Evolutionary conservation across 2,797 vertebrate genomes (phyloP), one percentile per base, ranked within the genome.

Genomic region (Chanos chanos): DNA sequence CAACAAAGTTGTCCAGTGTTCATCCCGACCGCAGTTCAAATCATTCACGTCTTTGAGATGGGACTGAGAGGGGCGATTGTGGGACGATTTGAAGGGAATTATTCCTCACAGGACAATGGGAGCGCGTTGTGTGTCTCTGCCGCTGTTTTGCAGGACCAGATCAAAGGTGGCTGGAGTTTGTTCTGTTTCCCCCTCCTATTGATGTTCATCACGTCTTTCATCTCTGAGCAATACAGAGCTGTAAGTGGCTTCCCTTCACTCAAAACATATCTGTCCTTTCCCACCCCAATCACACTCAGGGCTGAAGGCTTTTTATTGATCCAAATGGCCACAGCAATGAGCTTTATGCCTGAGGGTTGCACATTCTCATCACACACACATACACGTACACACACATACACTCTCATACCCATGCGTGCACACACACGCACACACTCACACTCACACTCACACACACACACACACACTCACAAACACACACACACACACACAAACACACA

Each of bases 231-330:
- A 53, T 64, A 18, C n/a, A 18, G 59, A 41, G 37, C 47, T 64
- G 51, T 64, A 73, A 40, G 53, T 39, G 40, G 70, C 66, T 70
- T 59, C 58, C 70, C 70, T 61, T 74, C 73, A 59, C 61, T 45
- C 71, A 63, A 61, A 21, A 65, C 70, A 72, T 68, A 84, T 68
- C 62, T 68, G 68, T 80, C 34, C 70, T 76, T 74, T 79, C 50
- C 62, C 53, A 43, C 58, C 55, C 64, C 55, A 69, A 58, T 72
- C 18, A 24, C 57, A 72, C 64, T 67, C 75, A 84, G 77, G 76
- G 77, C 81, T 73, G 50, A 48, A 72, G 63, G 43, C 40, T 72
- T 64, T 74, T 65, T 48, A 78, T 72, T 76, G 77, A 79, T 79
- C 71, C 27, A 61, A 55, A 48, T 30, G 25, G 41, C 53, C 16